Evolutionary conservation across 2,888 invertebrate genomes (phyloP), one percentile per base, ranked within the genome.

Genomic region (Vesta saturnalis): DNA sequence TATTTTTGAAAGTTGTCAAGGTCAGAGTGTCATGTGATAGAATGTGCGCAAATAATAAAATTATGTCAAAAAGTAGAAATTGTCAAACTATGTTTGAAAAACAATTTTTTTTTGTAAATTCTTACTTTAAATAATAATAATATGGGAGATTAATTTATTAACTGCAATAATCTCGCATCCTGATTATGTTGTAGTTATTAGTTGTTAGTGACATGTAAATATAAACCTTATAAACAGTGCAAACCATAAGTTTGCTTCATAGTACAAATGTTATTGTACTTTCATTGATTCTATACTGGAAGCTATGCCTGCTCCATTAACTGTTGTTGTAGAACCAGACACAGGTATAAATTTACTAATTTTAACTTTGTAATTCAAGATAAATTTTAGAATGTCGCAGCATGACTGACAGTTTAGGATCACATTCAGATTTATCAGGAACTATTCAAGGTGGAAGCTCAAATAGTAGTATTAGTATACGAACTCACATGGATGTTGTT

Each of bases 401-500:
- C 77, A 82, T 84, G 73, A 89, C 89, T 35, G 89, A 89, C 77
- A 89, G 89, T 78, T 82, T 89, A 64, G 89, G 89, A 49, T 89
- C 89, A 22, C 87, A 88, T 76, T 89, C 89, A 72, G 89, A 90
- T 78, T 82, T 87, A 69, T 89, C 89, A 22, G 86, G 83, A 47
- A 87, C 86, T 23, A 81, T 86, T 39, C 84, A 86, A 66, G 76
- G 76, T 46, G 75, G 73, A 46, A 75, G 74, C 74, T 73, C 75
- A 60, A 76, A 71, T 19, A 78, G 75, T 59, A 76, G 75, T 67
- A 79, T 77, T 12, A 79, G 82, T 68, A 84, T 83, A 23, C 84
- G 90, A 74, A 90, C 91, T 19, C 88, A 89, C 76, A 95, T 95
- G 93, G 95, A 96, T 83, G 93, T 96, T 71, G 95, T 92, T 60